Evolutionary conservation across 1,140 invertebrate species (phyloP), one percentile per base, ranked within the genome.

Genomic region (Temnothorax longispinosus): DNA sequence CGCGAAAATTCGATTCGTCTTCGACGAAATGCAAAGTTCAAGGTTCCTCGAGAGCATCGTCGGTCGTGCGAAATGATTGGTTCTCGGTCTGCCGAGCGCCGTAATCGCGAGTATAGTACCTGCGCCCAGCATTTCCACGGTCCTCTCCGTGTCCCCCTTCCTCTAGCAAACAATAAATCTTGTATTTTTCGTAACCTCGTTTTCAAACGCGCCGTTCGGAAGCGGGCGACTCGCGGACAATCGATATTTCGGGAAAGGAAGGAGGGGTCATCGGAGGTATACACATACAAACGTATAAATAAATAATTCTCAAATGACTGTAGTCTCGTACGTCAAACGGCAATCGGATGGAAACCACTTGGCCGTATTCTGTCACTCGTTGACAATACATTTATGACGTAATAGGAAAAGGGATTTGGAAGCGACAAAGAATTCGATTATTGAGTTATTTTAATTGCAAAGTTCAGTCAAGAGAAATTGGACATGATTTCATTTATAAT

Each of bases 1-100:
- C 69, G 81, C 60, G 60, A 62, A 87, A 86, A 86, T 89, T 84
- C 72, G 60, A 81, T 54, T 81, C 47, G 62, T 78, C 58, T 74
- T 69, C 44, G 35, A 38, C 32, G 85, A 87, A 80, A 84, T 84
- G 74, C 74, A 78, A 76, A 84, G 88, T 90, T 90, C 89, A 90
- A 90, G 89, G 85, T 89, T 90, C 71, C 60, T 44, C 74, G 65
- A 78, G 88, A 78, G 77, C 64, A 52, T 89, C 69, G 85, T 21
- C 74, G 67, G 72, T 90, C 85, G 77, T 74, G 85, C 89, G 67
- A 90, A 88, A 87, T 90, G 85, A 90, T 90, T 89, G 74, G 78
- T 89, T 90, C 71, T 89, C 85, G 88, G 87, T 90, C 88, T 87
- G 85, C 32, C 88, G 85, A 75, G 67, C 85, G 10, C 32, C 54